These are phyloP conservation scores for Onychostoma macrolepis DNA, from an alignment of 2,113 vertebrate genomes.

Conservation along the genomic window DNA sequence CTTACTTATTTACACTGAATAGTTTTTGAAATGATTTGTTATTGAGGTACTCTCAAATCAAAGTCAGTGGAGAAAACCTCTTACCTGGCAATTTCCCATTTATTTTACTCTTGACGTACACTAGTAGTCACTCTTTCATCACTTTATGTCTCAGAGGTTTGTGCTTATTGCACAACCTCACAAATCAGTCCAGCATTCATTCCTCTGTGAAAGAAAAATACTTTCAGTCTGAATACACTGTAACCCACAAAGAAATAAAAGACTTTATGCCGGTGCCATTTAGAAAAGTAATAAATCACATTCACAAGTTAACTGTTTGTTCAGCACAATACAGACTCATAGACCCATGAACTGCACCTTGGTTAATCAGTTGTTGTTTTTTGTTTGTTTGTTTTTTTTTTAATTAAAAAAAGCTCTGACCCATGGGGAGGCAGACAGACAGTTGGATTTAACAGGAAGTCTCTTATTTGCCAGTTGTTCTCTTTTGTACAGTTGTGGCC, in stretches of 20 bases:
- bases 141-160: not conserved
- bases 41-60: not conserved
- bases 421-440: not conserved
- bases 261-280: not conserved
- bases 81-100: not conserved
- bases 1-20: not conserved
- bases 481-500: too few species aligned
- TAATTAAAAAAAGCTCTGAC: not conserved
- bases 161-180: not conserved
- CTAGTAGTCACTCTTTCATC: slow-evolving; percentile 42
- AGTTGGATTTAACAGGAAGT: slow-evolving; percentile 27
- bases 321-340: not conserved
- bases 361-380: not conserved
- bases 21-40: not conserved
- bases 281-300: not conserved
- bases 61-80: not conserved
- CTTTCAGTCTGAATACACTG: not conserved
- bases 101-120: slow-evolving; percentile 6
- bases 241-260: not conserved
- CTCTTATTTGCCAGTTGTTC: not conserved
- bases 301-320: not conserved
- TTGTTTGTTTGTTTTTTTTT: too few species aligned
- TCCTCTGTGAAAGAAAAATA: slow-evolving; percentile 3
- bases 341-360: not conserved
- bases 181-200: not conserved